Base-by-base conservation (phyloP, 2,797 vertebrate genomes). In the Coregonus ussuriensis region DNA sequence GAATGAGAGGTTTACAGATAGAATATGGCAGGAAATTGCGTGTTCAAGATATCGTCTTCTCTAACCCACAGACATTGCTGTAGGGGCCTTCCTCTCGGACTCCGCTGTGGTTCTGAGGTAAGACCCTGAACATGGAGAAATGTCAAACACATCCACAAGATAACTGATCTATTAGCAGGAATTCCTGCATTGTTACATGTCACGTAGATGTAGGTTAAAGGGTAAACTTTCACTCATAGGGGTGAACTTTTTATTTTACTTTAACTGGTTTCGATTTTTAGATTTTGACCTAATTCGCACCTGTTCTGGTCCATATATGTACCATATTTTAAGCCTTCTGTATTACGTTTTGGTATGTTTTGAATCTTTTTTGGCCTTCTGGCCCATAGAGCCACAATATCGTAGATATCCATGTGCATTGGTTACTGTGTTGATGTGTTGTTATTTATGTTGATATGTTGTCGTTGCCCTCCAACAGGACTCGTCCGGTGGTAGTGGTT, bases 61-160 rank as follows among this genome's bases (percentile, higher is more conserved):
- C 5, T 35, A 68, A 68, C 7, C 59, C 59, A 41, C 92, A 99
- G 98, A 99, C 90, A 86, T 99, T 79, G 98, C 96, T 0, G 93
- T 99, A 56, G 98, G 98, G 76, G 96, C 98, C 0, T 99, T 98
- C 88, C 93, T 96, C 25, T 98, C 97, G 0, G 91, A 99, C 88
- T 93, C 96, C 41, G 98, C 95, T 5, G 94, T 97, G 74, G 86
- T 99, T 79, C 91, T 99, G 83, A 97, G 98, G 98, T 99, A 91
- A 94, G 93, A 47, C 6, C 69, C 9, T 41, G 41, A 41, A 9
- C 6, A 3, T 21, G 41, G n/a, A 31, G 3, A 35, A 9, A 33
- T 2, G 29, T 6, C 41, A 41, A 41, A 41, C 41, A 11, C 4
- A 67, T 21, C 56, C n/a, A 62, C 56, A 21, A 56, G 54, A 41